These are phyloP conservation scores for Camponotus fellah DNA, from an alignment of 2,888 invertebrate genomes.

Conservation along the genomic window DNA sequence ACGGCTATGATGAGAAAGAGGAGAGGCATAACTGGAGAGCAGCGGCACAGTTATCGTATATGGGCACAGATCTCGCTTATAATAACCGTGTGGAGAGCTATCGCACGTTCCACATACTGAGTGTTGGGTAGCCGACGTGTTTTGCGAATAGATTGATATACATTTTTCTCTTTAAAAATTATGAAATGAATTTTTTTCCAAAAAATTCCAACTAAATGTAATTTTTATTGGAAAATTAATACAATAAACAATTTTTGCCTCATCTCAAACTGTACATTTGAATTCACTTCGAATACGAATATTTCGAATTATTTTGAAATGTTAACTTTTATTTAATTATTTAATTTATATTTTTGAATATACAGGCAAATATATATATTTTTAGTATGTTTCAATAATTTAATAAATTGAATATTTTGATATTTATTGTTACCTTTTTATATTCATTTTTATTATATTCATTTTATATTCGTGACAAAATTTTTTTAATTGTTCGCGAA, in stretches of 20 bases:
- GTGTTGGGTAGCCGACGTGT: background rate
- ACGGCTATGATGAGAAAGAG: slow-evolving; percentile 62
- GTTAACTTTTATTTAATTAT: background rate
- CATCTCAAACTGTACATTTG: slow-evolving; percentile 15
- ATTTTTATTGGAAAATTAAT: slow-evolving; percentile 15
- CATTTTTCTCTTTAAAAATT: background rate
- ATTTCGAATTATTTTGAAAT: background rate
- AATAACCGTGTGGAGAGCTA: slow-evolving; percentile 78
- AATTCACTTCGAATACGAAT: background rate
- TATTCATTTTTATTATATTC: background rate
- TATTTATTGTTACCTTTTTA: background rate
- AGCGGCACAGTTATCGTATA: slow-evolving; percentile 80
- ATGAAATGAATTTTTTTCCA: background rate
- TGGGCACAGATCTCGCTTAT: slow-evolving; percentile 77
- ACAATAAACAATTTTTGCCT: background rate
- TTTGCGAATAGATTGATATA: background rate
- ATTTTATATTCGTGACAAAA: background rate
- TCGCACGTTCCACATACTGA: slow-evolving; percentile 76
- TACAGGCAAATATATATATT: background rate
- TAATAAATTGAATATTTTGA: background rate
- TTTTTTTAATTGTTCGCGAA: background rate
- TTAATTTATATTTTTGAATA: slow-evolving; percentile 6
- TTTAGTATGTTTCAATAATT: background rate
- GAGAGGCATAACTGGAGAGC: slow-evolving; percentile 76
- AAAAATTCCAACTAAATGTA: background rate